These are phyloP conservation scores for Drosophila sulfurigaster DNA, from an alignment of 1,140 invertebrate genomes.

Conservation along the genomic window DNA sequence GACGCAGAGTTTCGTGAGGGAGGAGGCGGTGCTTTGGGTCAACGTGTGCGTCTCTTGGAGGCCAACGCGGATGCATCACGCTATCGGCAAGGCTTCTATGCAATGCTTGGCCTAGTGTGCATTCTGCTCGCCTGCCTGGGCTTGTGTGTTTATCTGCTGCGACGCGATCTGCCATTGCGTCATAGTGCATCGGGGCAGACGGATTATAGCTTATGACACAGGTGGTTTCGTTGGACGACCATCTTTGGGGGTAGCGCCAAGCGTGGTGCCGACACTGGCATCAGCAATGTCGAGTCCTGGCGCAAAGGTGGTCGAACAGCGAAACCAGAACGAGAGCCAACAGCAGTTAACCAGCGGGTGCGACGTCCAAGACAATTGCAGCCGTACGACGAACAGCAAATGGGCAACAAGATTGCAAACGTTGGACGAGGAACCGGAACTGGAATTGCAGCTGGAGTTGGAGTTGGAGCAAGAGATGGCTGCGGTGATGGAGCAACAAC, in stretches of 20 bases:
- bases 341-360: conserved; percentile 47
- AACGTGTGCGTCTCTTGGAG: conserved; percentile 67
- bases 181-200: conserved; percentile 40
- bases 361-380: conserved; percentile 66
- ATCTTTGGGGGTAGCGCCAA: conserved; percentile 66
- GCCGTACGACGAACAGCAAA: conserved; percentile 67
- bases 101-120: conserved; percentile 71
- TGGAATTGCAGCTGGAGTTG: conserved; percentile 22
- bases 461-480: conserved; percentile 37
- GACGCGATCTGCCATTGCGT: conserved; percentile 55
- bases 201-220: conserved; percentile 81
- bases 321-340: conserved; percentile 48
- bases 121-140: conserved; percentile 73
- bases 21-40: conserved; percentile 38
- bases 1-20: conserved; percentile 36
- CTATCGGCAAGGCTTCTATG: conserved; percentile 82
- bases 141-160: conserved; percentile 77
- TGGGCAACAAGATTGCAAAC: conserved; percentile 57
- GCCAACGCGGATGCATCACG: conserved; percentile 75
- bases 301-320: conserved; percentile 79
- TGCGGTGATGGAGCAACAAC: conserved; percentile 38
- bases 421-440: conserved; percentile 37
- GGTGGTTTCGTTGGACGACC: conserved; percentile 80
- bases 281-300: conserved; percentile 77
- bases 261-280: conserved; percentile 56